A percentile compares a stretch with the other conserved stretches of the same genome.
Evolutionary conservation across 2,888 invertebrate species (phyloP).

Genomic region (Eupithecia tripunctaria): DNA sequence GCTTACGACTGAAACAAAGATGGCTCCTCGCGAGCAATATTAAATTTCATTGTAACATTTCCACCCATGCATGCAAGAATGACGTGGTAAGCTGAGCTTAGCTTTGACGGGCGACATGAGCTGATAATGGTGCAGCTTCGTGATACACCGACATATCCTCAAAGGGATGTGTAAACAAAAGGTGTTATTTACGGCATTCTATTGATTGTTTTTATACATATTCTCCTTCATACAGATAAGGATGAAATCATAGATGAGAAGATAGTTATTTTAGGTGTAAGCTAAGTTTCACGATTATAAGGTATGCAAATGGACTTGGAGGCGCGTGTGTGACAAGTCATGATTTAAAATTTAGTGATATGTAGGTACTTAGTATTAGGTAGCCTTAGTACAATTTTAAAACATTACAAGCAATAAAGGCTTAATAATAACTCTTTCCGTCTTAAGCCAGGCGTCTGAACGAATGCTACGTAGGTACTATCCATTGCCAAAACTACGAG

Average conservation of each 20-base stretch:
- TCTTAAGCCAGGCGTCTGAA: neutral
- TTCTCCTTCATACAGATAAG: neutral
- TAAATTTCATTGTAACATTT: slow-evolving; percentile 48
- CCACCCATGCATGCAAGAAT: slow-evolving; percentile 43
- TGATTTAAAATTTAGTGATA: too few relatives aligned
- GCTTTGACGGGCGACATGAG: slow-evolving; percentile 18
- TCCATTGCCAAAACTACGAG: neutral
- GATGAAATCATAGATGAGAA: neutral
- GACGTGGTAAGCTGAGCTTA: slow-evolving; percentile 48
- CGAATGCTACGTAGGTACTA: neutral
- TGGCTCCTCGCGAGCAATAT: slow-evolving; percentile 38
- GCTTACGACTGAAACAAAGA: slow-evolving; percentile 36
- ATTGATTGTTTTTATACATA: neutral
- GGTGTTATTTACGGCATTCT: neutral
- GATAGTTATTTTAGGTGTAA: too few relatives aligned
- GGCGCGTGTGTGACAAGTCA: too few relatives aligned
- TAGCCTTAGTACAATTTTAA: too few relatives aligned
- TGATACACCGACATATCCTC: neutral
- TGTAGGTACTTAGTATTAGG: too few relatives aligned
- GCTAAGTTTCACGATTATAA: too few relatives aligned
- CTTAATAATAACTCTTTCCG: neutral
- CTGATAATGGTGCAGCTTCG: slow-evolving; percentile 26
- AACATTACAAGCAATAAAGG: neutral
- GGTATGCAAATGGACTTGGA: too few relatives aligned
- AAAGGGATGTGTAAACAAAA: neutral